Conservation (phyloP, 1,140 invertebrate genomes). For the Drosophila asahinai region DNA sequence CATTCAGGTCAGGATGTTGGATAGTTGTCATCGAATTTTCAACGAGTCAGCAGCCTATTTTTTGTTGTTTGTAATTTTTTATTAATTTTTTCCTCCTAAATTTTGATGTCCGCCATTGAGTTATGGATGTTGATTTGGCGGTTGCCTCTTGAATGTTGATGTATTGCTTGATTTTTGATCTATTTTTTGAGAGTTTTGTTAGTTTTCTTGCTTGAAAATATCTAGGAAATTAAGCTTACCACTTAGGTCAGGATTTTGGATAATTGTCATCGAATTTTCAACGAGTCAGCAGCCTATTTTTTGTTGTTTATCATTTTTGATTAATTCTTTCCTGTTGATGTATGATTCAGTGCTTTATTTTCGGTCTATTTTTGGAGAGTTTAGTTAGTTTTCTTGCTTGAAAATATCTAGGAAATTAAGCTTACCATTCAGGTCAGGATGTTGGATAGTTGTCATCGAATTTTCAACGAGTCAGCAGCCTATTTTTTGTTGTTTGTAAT, state of each 20-base stretch:
- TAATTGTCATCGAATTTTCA: too few species aligned
- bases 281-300: too few species aligned
- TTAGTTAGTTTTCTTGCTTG: not conserved
- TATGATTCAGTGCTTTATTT: too few species aligned
- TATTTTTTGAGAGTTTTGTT: too few species aligned
- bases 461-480: conserved; percentile 75
- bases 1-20: too few species aligned
- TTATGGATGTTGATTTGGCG: conserved; percentile 6
- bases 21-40: conserved; percentile 79
- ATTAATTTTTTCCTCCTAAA: conserved; percentile 15
- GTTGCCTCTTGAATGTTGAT: conserved; percentile 54
- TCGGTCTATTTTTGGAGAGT: conserved; percentile 19
- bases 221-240: too few species aligned
- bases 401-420: not conserved
- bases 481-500: conserved; percentile 18
- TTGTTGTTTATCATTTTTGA: too few species aligned
- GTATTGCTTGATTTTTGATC: conserved; percentile 39
- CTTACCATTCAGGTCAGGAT: too few species aligned
- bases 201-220: too few species aligned
- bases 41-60: conserved; percentile 71
- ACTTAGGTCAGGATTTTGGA: too few species aligned
- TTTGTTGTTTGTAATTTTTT: conserved; percentile 10
- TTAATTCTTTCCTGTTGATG: too few species aligned
- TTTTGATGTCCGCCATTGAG: too few species aligned
- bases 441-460: conserved; percentile 71